Base-by-base conservation (phyloP, 1,140 invertebrate genomes). In the Stenopsyche tienmushanensis region DNA sequence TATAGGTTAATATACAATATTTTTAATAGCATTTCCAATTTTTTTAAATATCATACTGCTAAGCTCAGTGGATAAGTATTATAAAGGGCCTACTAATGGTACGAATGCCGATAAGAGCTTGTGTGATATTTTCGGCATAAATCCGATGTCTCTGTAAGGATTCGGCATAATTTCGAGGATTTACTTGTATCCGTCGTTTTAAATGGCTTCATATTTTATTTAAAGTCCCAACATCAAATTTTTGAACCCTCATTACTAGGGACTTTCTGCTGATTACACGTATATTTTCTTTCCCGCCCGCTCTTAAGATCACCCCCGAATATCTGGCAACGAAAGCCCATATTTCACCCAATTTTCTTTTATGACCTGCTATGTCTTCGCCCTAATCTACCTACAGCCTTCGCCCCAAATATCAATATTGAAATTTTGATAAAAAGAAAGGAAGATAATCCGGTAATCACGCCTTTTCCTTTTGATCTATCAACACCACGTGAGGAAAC, bases 321-420 rank as follows among this genome's bases (percentile, higher is more conserved):
- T 57, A 42, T 57, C 54, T 57, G 54, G 29, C 34, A 39, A 57
- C 34, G 54, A 57, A 57, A 39, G 54, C 2, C 54, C 54, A 57
- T 57, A 57, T 57, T 57, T 57, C 54, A 57, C 29, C 54, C 54
- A 57, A 57, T 57, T 57, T 57, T 57, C 34, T 57, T 57, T 57
- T 57, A 57, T 42, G 54, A 42, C 54, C 34, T 34, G 29, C 54
- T 24, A 42, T 41, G 39, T 57, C 54, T 57, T 21, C 39, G 17
- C 54, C 21, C 15, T 57, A 57, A 57, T 57, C 54, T 13, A 42
- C 25, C 24, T 34, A 24, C 8, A 9, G 18, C 9, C 45, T 42
- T 3, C 41, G 1, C 24, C 39, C 26, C 52, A 29, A 54, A 54
- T 54, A 54, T 54, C 52, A 29, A 54, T 54, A 54, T 54, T 54